Conservation (phyloP, 1,140 invertebrate species). For the Heliconius congener region DNA sequence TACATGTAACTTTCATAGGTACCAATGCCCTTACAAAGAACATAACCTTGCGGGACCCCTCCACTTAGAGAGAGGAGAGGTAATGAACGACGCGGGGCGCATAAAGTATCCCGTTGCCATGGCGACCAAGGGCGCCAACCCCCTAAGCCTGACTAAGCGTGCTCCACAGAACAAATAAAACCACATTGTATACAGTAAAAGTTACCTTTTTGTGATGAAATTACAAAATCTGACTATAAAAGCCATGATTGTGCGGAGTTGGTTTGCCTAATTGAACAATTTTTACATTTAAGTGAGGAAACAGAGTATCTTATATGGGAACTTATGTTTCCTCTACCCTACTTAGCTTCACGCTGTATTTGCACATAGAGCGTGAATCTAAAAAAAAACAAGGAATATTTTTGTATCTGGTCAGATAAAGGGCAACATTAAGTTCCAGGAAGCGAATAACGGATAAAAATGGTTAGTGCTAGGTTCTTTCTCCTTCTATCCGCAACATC, state of each 20-base stretch:
- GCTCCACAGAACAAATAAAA: neutral
- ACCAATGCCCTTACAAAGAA: neutral
- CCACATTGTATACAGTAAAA: neutral
- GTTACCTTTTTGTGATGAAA: neutral
- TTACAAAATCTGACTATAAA: neutral
- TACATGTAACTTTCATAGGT: neutral
- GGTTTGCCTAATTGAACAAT: no score
- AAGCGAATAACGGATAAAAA: no score
- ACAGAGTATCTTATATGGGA: no score
- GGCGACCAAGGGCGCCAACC: conserved; percentile 72
- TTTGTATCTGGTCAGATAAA: no score
- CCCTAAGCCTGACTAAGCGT: conserved; percentile 35
- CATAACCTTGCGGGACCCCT: conserved; percentile 39
- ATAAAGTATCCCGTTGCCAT: conserved; percentile 69
- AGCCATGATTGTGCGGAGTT: neutral
- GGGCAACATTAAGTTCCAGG: no score
- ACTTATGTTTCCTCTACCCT: no score
- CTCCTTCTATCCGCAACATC: no score
- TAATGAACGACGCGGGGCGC: conserved; percentile 53
- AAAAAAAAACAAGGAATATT: no score
- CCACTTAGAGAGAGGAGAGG: conserved; percentile 34
- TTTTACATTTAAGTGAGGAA: no score
- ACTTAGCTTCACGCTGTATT: no score
- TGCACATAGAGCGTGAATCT: no score
- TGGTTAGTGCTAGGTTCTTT: no score